Percentiles rank a stretch among this genome's conserved stretches.
These are phyloP conservation scores for Pempheris klunzingeri DNA, from an alignment of 2,797 vertebrate species.

Conservation along the genomic window DNA sequence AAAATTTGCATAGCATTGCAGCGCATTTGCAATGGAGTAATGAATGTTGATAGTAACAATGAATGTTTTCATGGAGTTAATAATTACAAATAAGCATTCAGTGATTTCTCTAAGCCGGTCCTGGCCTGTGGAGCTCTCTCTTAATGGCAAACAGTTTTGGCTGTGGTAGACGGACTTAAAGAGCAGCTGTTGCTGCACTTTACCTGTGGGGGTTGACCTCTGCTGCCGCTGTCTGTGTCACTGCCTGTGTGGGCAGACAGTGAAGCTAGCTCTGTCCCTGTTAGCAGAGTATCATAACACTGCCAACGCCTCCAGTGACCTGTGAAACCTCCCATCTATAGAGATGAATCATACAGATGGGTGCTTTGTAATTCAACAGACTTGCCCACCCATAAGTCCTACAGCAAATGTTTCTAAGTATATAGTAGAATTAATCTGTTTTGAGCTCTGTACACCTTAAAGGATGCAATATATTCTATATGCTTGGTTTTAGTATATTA, in stretches of 20 bases:
- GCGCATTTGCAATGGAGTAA: not conserved
- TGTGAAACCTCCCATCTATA: constrained; percentile 76
- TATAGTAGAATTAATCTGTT: constrained; percentile 46
- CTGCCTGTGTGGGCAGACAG: constrained; percentile 75
- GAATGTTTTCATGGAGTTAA: constrained; percentile 6
- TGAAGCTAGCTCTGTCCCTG: constrained; percentile 69
- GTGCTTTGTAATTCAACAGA: constrained; percentile 69
- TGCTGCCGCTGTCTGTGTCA: constrained; percentile 66
- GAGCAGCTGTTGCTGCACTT: constrained; percentile 56
- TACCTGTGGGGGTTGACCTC: constrained; percentile 65
- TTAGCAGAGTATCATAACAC: constrained; percentile 76
- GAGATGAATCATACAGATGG: constrained; percentile 78
- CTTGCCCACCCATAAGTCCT: constrained; percentile 56
- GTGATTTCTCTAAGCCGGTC: constrained; percentile 16
- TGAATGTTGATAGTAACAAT: not conserved
- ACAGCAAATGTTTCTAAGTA: constrained; percentile 45
- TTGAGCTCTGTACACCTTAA: constrained; percentile 10
- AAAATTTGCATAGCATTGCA: not conserved
- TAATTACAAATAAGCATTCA: constrained; percentile 7
- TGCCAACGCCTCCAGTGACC: constrained; percentile 79
- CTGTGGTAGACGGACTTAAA: constrained; percentile 41
- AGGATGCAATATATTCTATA: not conserved
- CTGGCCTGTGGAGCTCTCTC: constrained; percentile 20
- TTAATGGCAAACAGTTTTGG: constrained; percentile 32
- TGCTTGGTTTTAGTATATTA: not conserved